These are phyloP conservation scores for Hydractinia symbiolongicarpus DNA, from an alignment of 30 jellyfish, hydroid and myxozoan species.

Conservation along the genomic window DNA sequence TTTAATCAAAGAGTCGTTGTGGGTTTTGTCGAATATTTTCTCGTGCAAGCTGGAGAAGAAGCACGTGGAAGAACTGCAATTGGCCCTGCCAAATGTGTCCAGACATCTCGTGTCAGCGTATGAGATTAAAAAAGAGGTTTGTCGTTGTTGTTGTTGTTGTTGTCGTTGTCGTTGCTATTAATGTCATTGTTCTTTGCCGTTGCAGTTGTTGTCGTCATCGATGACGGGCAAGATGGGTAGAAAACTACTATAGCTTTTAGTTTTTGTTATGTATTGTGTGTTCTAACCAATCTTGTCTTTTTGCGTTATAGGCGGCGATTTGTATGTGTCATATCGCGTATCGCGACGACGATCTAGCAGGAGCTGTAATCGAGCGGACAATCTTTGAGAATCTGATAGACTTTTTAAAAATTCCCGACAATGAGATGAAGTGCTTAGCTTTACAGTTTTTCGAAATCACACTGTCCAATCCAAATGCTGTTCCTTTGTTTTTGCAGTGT, in stretches of 20 bases:
- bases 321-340: slow-evolving; percentile 22
- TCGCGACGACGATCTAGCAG: slow-evolving; percentile 2
- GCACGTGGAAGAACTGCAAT: not conserved
- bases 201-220: too few species aligned
- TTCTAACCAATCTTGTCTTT: not conserved
- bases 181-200: not conserved
- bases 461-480: slow-evolving; percentile 1
- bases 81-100: slow-evolving; percentile 15
- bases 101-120: slow-evolving; percentile 44
- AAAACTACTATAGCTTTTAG: not conserved
- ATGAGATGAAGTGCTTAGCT: slow-evolving; percentile 19
- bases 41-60: slow-evolving; percentile 10
- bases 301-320: slow-evolving; percentile 30
- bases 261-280: not conserved
- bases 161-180: too few species aligned
- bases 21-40: slow-evolving; percentile 61
- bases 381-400: slow-evolving; percentile 2
- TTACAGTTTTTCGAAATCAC: slow-evolving; percentile 14
- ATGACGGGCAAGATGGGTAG: not conserved
- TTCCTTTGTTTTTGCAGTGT: not conserved
- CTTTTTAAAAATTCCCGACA: slow-evolving; percentile 17
- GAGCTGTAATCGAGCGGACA: not conserved
- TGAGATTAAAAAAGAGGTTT: slow-evolving; percentile 60
- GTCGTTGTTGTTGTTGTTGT: not conserved
- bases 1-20: slow-evolving; percentile 52